These are phyloP conservation scores for Cantharis nigra DNA, from an alignment of 2,888 invertebrate species.

Conservation along the genomic window DNA sequence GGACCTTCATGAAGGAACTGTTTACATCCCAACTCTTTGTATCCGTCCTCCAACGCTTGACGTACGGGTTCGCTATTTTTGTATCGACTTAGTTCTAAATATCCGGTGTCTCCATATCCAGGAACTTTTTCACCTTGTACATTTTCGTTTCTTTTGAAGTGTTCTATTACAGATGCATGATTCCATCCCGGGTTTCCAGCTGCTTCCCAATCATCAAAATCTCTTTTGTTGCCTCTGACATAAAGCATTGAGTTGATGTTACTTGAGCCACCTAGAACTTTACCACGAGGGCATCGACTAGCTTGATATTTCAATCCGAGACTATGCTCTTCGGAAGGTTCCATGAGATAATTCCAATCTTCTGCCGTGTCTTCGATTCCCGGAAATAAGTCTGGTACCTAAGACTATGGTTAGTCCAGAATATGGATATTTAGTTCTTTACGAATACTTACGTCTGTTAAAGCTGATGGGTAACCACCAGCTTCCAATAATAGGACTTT, in stretches of 20 bases:
- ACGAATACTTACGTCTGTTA: background rate
- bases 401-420: conserved; percentile 31
- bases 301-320: conserved; percentile 45
- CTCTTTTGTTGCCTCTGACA: conserved; percentile 64
- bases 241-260: conserved; percentile 70
- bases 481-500: background rate
- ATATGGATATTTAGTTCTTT: background rate
- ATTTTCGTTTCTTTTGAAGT: background rate
- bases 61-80: background rate
- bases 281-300: conserved; percentile 64
- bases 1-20: background rate
- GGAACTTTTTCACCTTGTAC: background rate
- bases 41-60: background rate
- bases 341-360: conserved; percentile 56
- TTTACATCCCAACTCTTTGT: background rate
- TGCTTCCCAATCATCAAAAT: conserved; percentile 68
- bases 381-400: conserved; percentile 53
- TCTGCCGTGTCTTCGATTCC: conserved; percentile 37
- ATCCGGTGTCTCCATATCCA: background rate
- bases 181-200: conserved; percentile 64
- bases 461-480: background rate
- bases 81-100: background rate
- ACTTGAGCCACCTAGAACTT: conserved; percentile 69
- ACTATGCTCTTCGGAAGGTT: conserved; percentile 54
- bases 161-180: background rate